Conservation (phyloP, 2,888 invertebrate genomes). For the Pachycephus smyrnensis region DNA sequence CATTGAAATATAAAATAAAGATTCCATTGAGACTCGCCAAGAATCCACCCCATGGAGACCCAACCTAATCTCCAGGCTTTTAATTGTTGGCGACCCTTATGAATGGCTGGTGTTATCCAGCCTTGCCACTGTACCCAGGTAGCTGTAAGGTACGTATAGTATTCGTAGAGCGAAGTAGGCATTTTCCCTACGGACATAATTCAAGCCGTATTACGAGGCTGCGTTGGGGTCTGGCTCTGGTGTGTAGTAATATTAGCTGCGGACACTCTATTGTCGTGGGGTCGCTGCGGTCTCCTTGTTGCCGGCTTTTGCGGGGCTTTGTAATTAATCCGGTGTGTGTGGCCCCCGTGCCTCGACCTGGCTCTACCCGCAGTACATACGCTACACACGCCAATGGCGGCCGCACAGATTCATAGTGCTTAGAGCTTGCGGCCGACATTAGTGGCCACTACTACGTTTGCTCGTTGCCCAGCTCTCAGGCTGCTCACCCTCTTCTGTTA, state of each 20-base stretch:
- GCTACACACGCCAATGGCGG: conserved; percentile 19
- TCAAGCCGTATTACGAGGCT: conserved; percentile 37
- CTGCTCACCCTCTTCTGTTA: background rate
- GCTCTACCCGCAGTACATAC: conserved; percentile 20
- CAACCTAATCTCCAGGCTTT: background rate
- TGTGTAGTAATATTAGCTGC: conserved; percentile 40
- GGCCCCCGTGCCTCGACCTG: conserved; percentile 23
- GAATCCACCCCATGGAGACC: background rate
- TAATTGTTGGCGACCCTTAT: background rate
- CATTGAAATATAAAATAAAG: background rate
- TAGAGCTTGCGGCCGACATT: conserved; percentile 33
- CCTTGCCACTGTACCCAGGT: background rate
- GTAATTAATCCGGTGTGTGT: conserved; percentile 42
- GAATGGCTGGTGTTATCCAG: background rate
- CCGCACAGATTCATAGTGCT: conserved; percentile 30
- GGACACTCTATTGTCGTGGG: conserved; percentile 41
- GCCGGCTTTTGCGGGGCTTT: conserved; percentile 40
- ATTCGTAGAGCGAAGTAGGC: conserved; percentile 14
- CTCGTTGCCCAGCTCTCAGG: background rate
- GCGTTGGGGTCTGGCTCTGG: conserved; percentile 21
- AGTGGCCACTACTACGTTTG: conserved; percentile 21
- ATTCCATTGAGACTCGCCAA: background rate
- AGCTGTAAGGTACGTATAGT: background rate
- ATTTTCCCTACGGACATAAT: conserved; percentile 35
- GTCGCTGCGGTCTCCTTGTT: conserved; percentile 41